These are phyloP conservation scores for Rotaria magnacalcarata DNA, from an alignment of 2,888 invertebrate species.

Conservation along the genomic window DNA sequence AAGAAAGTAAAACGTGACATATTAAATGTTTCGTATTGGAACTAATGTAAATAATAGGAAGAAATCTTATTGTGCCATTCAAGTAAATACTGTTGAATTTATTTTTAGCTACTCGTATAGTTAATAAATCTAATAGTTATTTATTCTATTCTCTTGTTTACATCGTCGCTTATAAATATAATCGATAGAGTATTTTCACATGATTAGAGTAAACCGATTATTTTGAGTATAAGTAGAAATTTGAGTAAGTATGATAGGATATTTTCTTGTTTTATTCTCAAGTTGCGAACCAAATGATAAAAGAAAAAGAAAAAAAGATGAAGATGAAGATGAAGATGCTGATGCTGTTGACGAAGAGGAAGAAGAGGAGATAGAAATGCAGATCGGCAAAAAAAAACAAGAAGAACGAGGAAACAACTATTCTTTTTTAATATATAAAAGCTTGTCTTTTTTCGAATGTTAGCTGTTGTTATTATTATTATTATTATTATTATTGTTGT, in stretches of 20 bases:
- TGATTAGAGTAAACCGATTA: constrained; percentile 21
- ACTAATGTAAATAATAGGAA: neutral
- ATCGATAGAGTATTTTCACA: neutral
- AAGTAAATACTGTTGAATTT: neutral
- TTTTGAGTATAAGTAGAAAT: neutral
- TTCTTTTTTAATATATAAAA: neutral
- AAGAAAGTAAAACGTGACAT: too few species aligned
- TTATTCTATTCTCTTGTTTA: neutral
- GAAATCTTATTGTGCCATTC: neutral
- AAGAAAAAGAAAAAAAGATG: neutral
- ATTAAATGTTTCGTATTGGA: neutral
- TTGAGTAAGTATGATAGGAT: neutral
- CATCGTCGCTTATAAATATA: neutral
- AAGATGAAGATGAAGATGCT: too few species aligned
- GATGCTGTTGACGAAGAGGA: too few species aligned
- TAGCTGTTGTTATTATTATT: neutral
- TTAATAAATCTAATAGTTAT: constrained; percentile 9
- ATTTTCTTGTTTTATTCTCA: neutral
- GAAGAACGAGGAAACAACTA: neutral
- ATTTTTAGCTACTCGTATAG: neutral
- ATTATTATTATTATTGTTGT: neutral
- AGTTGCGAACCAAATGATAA: neutral
- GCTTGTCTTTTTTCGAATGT: neutral
- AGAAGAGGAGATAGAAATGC: neutral
- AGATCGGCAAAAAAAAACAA: neutral